A percentile compares a stretch with the other conserved stretches of the same genome.
phyloP scores from a whole-genome alignment of 2,797 vertebrate genomes.

The Cryptoprocta ferox region DNA sequence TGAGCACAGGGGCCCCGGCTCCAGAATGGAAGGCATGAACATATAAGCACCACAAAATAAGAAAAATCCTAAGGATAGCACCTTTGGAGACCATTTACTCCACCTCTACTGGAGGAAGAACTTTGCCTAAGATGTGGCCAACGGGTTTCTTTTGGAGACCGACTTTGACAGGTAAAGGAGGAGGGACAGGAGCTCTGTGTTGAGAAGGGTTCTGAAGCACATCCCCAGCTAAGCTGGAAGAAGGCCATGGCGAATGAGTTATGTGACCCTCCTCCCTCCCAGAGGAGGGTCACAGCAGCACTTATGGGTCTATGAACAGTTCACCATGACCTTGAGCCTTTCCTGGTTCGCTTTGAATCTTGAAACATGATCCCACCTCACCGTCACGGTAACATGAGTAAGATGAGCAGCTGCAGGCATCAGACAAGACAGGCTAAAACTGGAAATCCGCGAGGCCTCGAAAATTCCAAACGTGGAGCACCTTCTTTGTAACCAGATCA shows the following conservation, averaged over 20 bases:
- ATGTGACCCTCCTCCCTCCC: too few relatives aligned
- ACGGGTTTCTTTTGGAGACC: background rate
- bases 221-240: background rate
- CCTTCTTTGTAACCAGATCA: background rate
- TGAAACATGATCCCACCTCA: background rate
- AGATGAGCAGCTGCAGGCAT: background rate
- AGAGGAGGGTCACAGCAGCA: background rate
- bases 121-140: background rate
- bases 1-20: background rate
- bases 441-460: too few relatives aligned
- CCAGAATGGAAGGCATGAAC: background rate
- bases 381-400: background rate
- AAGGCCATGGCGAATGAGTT: too few relatives aligned
- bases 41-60: background rate
- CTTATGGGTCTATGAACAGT: fast-evolving
- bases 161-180: background rate
- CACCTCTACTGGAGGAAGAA: background rate
- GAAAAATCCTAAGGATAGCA: background rate
- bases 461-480: background rate
- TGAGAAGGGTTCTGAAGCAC: background rate
- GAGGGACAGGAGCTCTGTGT: background rate
- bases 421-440: background rate
- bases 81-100: background rate
- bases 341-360: background rate
- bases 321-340: background rate